Percentiles rank a stretch among this genome's conserved stretches.
Conservation (phyloP, 1,140 invertebrate species). For the Plutomurus gul region DNA sequence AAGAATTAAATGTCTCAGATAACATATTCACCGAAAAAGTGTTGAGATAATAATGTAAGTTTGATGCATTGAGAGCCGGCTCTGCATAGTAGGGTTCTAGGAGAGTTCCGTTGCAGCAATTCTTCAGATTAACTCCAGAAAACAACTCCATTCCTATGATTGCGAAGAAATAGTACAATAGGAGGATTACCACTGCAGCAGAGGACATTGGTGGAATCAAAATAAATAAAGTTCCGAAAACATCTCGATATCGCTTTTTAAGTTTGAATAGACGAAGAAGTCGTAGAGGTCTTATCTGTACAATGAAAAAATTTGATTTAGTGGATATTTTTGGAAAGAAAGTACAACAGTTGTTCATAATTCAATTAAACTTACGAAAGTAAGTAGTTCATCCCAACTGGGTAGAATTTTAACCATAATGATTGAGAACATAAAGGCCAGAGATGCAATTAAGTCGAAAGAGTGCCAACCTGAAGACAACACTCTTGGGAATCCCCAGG, state of each 20-base stretch:
- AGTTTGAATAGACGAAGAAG: conserved; percentile 75
- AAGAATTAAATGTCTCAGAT: conserved; percentile 2
- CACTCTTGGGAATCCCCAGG: conserved; percentile 72
- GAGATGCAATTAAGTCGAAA: conserved; percentile 78
- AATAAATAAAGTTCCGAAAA: conserved; percentile 85
- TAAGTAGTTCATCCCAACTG: conserved; percentile 49
- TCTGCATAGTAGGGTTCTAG: conserved; percentile 80
- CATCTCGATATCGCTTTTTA: conserved; percentile 84
- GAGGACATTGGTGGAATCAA: conserved; percentile 53
- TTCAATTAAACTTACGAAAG: conserved; percentile 56
- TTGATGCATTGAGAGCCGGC: conserved; percentile 68
- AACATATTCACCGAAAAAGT: conserved; percentile 41
- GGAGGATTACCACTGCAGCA: conserved; percentile 76
- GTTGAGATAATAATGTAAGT: conserved; percentile 72
- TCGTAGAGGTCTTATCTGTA: conserved; percentile 65
- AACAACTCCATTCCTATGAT: conserved; percentile 92
- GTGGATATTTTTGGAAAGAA: too few species aligned
- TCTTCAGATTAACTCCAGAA: conserved; percentile 72
- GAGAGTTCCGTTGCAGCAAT: conserved; percentile 82
- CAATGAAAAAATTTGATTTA: background rate
- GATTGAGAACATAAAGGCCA: conserved; percentile 37
- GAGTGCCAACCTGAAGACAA: conserved; percentile 84
- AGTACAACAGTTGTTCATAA: too few species aligned
- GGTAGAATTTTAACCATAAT: conserved; percentile 40
- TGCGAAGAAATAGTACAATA: conserved; percentile 89